Percentiles rank a stretch among this genome's conserved stretches.
Evolutionary conservation across 2,888 invertebrate genomes (phyloP).

Genomic region (Agrotis segetum): DNA sequence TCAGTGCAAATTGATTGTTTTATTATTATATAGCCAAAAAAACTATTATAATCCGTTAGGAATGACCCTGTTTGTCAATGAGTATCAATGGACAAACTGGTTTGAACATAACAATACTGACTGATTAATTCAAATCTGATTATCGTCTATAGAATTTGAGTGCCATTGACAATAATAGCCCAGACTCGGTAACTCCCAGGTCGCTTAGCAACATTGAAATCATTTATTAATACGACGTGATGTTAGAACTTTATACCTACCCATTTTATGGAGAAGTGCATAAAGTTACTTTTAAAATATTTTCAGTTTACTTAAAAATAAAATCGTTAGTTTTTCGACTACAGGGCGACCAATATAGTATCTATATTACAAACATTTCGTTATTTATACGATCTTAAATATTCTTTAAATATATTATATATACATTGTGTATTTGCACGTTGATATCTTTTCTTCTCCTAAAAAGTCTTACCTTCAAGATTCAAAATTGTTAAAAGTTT

Average conservation of each 20-base stretch:
- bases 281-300: too few species aligned
- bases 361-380: too few species aligned
- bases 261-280: too few species aligned
- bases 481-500: not conserved
- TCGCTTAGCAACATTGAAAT: not conserved
- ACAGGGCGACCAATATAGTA: too few species aligned
- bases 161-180: slow-evolving; percentile 52
- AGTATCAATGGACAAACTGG: slow-evolving; percentile 42
- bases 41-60: slow-evolving; percentile 32
- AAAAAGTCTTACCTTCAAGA: not conserved
- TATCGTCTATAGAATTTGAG: slow-evolving; percentile 49
- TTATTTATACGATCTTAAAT: not conserved
- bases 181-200: slow-evolving; percentile 25
- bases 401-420: too few species aligned
- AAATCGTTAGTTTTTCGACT: too few species aligned
- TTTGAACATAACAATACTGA: slow-evolving; percentile 50
- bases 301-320: too few species aligned
- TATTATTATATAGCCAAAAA: not conserved
- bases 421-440: not conserved
- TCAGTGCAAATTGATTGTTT: not conserved
- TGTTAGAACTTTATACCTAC: too few species aligned
- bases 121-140: slow-evolving; percentile 51
- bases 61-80: slow-evolving; percentile 25
- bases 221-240: too few species aligned
- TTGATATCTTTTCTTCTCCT: not conserved